Conservation (phyloP, 37 sponge, comb jelly and placozoan species). For the Amphimedon queenslandica region DNA sequence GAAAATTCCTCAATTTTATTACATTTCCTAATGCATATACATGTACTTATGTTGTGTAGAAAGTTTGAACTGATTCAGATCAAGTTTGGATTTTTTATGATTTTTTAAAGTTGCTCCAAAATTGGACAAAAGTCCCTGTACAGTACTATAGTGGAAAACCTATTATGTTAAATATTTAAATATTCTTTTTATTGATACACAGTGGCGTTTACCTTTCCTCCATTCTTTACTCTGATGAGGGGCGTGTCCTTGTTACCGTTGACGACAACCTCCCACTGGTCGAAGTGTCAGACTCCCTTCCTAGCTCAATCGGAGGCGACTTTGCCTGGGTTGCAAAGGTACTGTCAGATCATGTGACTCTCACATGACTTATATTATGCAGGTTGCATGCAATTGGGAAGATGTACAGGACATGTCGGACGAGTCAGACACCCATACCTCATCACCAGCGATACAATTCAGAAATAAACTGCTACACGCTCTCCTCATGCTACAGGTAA, state of each 20-base stretch:
- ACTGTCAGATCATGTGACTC: neutral
- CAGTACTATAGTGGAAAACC: too few species aligned
- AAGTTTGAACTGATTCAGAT: too few species aligned
- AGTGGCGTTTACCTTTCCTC: conserved; percentile 69
- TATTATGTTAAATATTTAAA: neutral
- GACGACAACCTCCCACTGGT: conserved; percentile 74
- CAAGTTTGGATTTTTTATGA: too few species aligned
- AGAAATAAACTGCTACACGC: conserved; percentile 48
- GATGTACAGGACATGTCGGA: conserved; percentile 45
- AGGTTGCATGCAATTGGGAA: conserved; percentile 73
- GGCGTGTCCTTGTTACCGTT: conserved; percentile 45
- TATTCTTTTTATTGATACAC: neutral
- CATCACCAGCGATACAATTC: conserved; percentile 62
- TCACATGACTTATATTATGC: neutral
- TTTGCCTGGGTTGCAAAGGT: conserved; percentile 78
- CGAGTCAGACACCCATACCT: conserved; percentile 29
- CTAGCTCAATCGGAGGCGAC: conserved; percentile 50
- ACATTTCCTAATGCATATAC: too few species aligned
- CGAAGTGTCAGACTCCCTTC: conserved; percentile 62
- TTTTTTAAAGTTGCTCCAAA: too few species aligned
- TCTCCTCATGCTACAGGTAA: conserved; percentile 45
- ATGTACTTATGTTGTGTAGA: too few species aligned
- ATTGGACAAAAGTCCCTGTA: too few species aligned
- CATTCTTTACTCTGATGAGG: conserved; percentile 55
- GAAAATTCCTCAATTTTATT: too few species aligned